Evolutionary conservation across 53 echinoderm and acorn worm species (phyloP).

Genomic region (Antedon mediterranea): DNA sequence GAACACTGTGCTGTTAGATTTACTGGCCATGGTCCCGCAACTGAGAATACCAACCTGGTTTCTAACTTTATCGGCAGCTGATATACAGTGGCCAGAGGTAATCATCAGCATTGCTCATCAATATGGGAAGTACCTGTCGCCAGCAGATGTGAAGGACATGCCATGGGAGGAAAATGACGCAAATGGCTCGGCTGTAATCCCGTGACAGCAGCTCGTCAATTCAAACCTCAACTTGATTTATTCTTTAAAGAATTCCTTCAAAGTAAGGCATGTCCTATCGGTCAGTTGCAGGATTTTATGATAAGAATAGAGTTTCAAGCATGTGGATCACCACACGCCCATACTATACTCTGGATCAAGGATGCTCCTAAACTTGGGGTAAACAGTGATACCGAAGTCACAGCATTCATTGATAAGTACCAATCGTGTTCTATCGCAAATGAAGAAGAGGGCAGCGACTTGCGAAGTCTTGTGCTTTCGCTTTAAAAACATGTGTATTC

Average conservation of each 20-base stretch:
- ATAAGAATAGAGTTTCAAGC: constrained; percentile 22
- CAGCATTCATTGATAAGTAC: constrained; percentile 21
- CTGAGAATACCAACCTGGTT: constrained; percentile 16
- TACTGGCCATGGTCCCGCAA: constrained; percentile 4
- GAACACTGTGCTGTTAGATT: background rate
- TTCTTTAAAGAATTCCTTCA: constrained; percentile 22
- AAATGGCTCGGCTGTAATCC: constrained; percentile 19
- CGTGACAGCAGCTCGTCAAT: constrained; percentile 31
- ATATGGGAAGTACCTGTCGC: constrained; percentile 9
- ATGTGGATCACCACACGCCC: constrained; percentile 32
- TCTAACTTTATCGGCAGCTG: constrained; percentile 31
- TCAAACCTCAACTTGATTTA: constrained; percentile 17
- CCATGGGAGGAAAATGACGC: constrained; percentile 23
- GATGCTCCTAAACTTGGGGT: constrained; percentile 20
- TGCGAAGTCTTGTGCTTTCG: constrained; percentile 9
- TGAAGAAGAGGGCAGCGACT: constrained; percentile 9
- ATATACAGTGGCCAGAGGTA: constrained; percentile 25
- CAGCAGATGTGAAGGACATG: constrained; percentile 16
- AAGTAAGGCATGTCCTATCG: constrained; percentile 14
- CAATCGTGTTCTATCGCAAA: constrained; percentile 16
- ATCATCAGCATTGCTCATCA: constrained; percentile 26
- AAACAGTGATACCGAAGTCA: constrained; percentile 7
- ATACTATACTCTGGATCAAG: constrained; percentile 24
- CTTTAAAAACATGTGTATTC: constrained; percentile 31
- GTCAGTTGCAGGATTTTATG: constrained; percentile 13